phyloP scores from a whole-genome alignment of 2,113 vertebrate genomes.

The Sinocyclocheilus anophthalmus region DNA sequence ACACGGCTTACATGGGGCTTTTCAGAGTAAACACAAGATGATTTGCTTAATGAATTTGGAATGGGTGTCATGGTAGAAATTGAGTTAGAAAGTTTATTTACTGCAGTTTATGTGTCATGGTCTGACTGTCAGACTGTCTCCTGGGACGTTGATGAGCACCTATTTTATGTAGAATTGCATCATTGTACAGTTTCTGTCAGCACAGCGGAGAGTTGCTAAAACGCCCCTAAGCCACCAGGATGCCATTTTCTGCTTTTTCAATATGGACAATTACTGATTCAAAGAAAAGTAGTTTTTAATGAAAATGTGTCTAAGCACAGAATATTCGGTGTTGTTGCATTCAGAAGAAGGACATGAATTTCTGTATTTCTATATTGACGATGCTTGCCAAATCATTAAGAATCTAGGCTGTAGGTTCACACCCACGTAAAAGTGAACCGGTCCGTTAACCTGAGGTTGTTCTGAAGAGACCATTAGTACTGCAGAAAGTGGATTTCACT shows the following conservation, averaged over 20 bases:
- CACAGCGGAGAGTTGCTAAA: background rate
- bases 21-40: background rate
- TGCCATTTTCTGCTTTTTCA: constrained; percentile 16
- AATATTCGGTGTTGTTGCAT: background rate
- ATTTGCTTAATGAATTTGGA: background rate
- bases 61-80: constrained; percentile 4
- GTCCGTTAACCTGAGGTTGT: background rate
- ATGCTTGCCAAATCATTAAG: background rate
- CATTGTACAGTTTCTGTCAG: constrained; percentile 24
- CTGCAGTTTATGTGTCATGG: constrained; percentile 26
- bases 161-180: constrained; percentile 33
- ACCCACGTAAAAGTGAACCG: background rate
- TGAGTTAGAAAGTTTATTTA: constrained; percentile 14
- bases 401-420: background rate
- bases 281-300: background rate
- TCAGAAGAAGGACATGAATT: background rate
- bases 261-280: constrained; percentile 12
- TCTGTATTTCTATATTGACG: background rate
- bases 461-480: background rate
- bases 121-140: constrained; percentile 18
- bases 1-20: background rate
- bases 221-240: constrained; percentile 24
- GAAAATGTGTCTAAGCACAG: background rate
- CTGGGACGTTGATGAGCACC: constrained; percentile 18
- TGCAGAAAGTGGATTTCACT: background rate